phyloP scores from a whole-genome alignment of 2,888 invertebrate genomes.

The Taphrorychus bicolor region DNA sequence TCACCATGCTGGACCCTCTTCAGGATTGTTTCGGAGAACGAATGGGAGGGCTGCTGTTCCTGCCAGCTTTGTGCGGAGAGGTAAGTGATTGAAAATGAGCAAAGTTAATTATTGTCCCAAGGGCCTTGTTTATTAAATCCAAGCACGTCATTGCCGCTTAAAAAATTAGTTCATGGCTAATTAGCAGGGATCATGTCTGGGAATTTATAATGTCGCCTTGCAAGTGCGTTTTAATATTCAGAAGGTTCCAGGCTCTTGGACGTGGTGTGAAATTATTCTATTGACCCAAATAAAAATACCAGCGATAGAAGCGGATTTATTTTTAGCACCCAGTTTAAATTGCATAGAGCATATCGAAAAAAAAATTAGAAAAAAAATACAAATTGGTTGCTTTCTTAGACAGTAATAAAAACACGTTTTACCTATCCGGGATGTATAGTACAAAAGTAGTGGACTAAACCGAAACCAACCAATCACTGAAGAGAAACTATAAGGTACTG shows the following conservation, averaged over 20 bases:
- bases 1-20: constrained; percentile 98
- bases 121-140: background rate
- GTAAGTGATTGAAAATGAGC: too few species aligned
- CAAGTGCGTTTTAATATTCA: background rate
- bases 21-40: constrained; percentile 96
- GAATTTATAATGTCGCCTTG: constrained; percentile 2
- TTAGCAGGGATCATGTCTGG: background rate
- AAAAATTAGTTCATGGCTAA: constrained; percentile 3
- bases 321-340: too few species aligned
- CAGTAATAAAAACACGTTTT: too few species aligned
- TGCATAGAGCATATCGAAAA: too few species aligned
- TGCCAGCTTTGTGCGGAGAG: constrained; percentile 97
- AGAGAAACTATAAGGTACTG: too few species aligned
- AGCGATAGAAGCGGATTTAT: too few species aligned
- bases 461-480: too few species aligned
- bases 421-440: too few species aligned
- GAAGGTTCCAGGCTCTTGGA: background rate
- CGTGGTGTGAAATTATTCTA: background rate
- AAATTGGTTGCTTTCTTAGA: too few species aligned
- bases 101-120: background rate
- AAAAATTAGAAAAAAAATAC: too few species aligned
- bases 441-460: too few species aligned
- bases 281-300: constrained; percentile 2
- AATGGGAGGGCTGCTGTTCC: constrained; percentile 95
- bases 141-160: background rate